Conservation (phyloP, 2,113 vertebrate genomes). For the Mormoops blainvillei region DNA sequence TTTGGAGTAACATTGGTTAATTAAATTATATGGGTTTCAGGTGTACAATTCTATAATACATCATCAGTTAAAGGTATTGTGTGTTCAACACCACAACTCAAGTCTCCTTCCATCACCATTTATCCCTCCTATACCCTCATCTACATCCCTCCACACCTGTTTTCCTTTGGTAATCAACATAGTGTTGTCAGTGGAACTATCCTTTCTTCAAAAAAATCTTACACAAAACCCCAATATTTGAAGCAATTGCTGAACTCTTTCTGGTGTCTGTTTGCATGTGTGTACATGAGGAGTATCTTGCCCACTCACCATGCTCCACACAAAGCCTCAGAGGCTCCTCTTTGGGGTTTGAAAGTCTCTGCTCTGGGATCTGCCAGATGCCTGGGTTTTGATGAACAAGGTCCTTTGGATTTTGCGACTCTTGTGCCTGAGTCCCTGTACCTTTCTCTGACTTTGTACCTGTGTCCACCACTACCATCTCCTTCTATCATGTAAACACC, state of each 20-base stretch:
- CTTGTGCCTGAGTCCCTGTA: not conserved
- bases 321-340: not conserved
- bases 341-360: not conserved
- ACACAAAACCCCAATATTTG: not conserved
- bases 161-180: not conserved
- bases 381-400: not conserved
- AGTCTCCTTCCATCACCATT: not conserved
- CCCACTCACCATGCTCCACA: no score
- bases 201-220: not conserved
- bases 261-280: not conserved
- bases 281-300: not conserved
- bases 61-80: not conserved
- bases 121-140: not conserved
- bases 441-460: not conserved
- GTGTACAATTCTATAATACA: not conserved
- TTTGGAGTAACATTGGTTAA: not conserved
- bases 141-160: not conserved
- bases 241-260: not conserved
- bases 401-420: not conserved
- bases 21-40: not conserved
- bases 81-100: not conserved
- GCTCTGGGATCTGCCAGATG: not conserved
- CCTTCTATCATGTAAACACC: not conserved
- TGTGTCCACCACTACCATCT: not conserved
- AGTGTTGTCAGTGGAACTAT: not conserved